Conservation (phyloP, 2,888 invertebrate genomes). For the Stramonita haemastoma region DNA sequence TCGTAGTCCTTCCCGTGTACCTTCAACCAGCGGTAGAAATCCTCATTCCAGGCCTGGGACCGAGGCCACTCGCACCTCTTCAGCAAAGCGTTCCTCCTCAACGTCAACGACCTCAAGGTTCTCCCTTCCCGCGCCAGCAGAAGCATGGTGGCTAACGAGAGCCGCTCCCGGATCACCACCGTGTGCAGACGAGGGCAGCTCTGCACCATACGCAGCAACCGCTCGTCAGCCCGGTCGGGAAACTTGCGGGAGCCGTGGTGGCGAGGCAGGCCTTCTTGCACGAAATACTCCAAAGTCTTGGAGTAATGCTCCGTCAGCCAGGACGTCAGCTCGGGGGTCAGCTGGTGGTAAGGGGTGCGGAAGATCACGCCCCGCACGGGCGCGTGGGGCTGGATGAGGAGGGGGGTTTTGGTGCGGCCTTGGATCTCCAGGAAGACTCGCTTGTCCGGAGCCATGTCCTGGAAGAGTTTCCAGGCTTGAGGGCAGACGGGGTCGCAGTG, state of each 20-base stretch:
- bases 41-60: conserved; percentile 83
- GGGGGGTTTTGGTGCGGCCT: conserved; percentile 74
- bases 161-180: conserved; percentile 85
- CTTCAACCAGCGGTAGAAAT: conserved; percentile 84
- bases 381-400: conserved; percentile 85
- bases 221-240: conserved; percentile 84
- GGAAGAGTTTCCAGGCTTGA: conserved; percentile 80
- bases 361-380: conserved; percentile 84
- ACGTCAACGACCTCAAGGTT: conserved; percentile 82
- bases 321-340: conserved; percentile 80
- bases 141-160: conserved; percentile 87
- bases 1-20: conserved; percentile 83
- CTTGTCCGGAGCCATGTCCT: conserved; percentile 82
- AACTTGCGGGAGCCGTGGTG: conserved; percentile 84
- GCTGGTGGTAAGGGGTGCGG: conserved; percentile 82
- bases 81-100: conserved; percentile 86
- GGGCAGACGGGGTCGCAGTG: conserved; percentile 65
- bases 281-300: conserved; percentile 80
- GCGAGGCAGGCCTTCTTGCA: conserved; percentile 84
- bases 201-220: conserved; percentile 83
- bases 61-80: conserved; percentile 83
- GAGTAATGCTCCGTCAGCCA: conserved; percentile 82
- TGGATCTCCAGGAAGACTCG: conserved; percentile 85
- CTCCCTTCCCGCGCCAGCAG: conserved; percentile 83
- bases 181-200: conserved; percentile 85